Evolutionary conservation across 2,113 vertebrate species (phyloP).

Genomic region (Daboia siamensis): DNA sequence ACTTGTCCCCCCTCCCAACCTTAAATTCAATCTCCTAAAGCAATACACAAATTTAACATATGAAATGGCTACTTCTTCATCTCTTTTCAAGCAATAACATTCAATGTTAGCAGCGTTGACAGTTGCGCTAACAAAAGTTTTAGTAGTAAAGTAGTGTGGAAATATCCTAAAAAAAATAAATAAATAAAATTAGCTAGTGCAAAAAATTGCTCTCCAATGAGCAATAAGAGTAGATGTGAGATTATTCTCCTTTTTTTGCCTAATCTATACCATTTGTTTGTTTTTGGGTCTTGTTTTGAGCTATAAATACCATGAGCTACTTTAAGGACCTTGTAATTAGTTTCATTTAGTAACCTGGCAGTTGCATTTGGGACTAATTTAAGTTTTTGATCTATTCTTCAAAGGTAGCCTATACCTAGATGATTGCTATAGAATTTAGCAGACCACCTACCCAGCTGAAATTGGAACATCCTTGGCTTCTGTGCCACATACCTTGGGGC

Average conservation of each 20-base stretch:
- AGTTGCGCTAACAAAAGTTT: background rate
- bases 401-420: background rate
- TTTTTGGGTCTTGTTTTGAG: background rate
- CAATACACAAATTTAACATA: no score
- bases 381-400: background rate
- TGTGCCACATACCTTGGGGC: background rate
- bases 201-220: background rate
- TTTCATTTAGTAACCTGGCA: slow-evolving; percentile 1
- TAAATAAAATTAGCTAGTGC: background rate
- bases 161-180: background rate
- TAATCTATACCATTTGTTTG: background rate
- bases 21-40: no score
- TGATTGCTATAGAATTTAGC: background rate
- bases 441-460: background rate
- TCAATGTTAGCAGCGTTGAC: no score
- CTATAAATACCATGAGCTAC: background rate
- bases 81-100: no score
- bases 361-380: background rate
- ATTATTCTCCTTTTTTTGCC: background rate
- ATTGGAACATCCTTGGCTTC: background rate
- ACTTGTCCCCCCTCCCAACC: no score
- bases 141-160: background rate
- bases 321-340: background rate
- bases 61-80: no score
- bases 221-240: no score